Conservation (phyloP, 2,113 vertebrate genomes). For the Girardinichthys multiradiatus region DNA sequence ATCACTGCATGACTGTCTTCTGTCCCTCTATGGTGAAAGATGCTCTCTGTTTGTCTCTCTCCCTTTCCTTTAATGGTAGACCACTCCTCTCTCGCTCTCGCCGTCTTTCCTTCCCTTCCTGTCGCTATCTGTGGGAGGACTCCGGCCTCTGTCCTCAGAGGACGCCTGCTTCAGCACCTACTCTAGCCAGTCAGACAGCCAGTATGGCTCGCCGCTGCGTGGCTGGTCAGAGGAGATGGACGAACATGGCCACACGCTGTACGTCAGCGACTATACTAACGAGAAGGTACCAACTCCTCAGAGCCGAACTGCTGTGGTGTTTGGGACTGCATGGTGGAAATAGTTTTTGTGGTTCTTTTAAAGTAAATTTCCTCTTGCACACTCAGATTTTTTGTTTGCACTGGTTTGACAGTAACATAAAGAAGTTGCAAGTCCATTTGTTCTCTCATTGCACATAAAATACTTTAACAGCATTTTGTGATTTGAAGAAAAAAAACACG, state of each 20-base stretch:
- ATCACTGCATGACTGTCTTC: slow-evolving; percentile 20
- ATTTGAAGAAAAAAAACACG: too few species aligned
- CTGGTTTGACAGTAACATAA: neutral
- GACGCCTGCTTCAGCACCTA: slow-evolving; percentile 90
- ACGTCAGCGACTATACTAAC: slow-evolving; percentile 95
- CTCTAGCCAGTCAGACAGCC: slow-evolving; percentile 95
- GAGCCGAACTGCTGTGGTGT: slow-evolving; percentile 5
- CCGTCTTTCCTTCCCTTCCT: slow-evolving; percentile 64
- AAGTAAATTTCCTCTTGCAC: neutral
- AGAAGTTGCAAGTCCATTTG: neutral
- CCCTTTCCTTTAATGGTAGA: slow-evolving; percentile 35
- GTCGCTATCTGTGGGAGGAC: slow-evolving; percentile 72
- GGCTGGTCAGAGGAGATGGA: slow-evolving; percentile 98
- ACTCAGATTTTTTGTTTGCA: neutral
- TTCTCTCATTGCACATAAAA: too few species aligned
- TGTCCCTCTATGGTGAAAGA: slow-evolving; percentile 44
- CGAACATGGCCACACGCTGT: slow-evolving; percentile 92
- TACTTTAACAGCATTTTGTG: too few species aligned
- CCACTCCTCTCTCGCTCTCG: slow-evolving; percentile 68
- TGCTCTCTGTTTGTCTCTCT: slow-evolving; percentile 1
- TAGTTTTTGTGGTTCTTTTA: neutral
- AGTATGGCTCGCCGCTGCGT: slow-evolving; percentile 91
- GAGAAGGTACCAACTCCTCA: slow-evolving; percentile 89
- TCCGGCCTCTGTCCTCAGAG: slow-evolving; percentile 89
- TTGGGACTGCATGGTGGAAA: slow-evolving; percentile 9